Evolutionary conservation across 2,888 invertebrate species (phyloP), one percentile per base, ranked within the genome.

Genomic region (Allygus modestus): DNA sequence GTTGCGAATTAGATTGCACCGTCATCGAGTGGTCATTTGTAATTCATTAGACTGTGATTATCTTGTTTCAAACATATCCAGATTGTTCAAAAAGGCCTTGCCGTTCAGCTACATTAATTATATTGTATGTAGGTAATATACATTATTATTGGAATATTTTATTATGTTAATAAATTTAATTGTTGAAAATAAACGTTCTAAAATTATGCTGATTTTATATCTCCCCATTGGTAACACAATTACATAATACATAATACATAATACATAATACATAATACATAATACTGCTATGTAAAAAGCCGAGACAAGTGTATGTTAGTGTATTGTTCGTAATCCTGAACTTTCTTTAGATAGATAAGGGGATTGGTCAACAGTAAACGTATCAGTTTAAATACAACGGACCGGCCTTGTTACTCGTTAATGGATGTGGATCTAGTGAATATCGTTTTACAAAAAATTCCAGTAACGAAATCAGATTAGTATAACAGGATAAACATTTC

Each of bases 41-140:
- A 51, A 51, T n/a, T 51, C 51, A 37, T 17, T 15, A 46, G 58
- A 23, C 58, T 58, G 58, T 58, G 58, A 58, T 58, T 23, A 23
- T 58, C 26, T 58, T 12, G 15, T 9, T 23, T 9, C 46, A 58
- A 58, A 51, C 51, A 17, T 12, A 51, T 51, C n/a, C 51, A 51
- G 51, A 58, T 58, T 58, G 51, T 51, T n/a, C n/a, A 37, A 37
- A 37, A 37, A 9, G 37, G 37, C 4, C 4, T 46, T 46, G 4
- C 46, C 4, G 12, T 46, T 46, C 12, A 37, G 4, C 37, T 9
- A 37, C 37, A 37, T 37, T 7, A 9, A 37, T 9, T 46, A 15
- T 46, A 2, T 15, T 46, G 46, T 15, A 46, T 46, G 17, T 46
- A 46, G 4, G 11, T 46, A 7, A 46, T 46, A 9, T 37, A 37